Percentiles rank a stretch among this genome's conserved stretches.
Evolutionary conservation across 2,888 invertebrate genomes (phyloP).

Genomic region (Lasioglossum vierecki): DNA sequence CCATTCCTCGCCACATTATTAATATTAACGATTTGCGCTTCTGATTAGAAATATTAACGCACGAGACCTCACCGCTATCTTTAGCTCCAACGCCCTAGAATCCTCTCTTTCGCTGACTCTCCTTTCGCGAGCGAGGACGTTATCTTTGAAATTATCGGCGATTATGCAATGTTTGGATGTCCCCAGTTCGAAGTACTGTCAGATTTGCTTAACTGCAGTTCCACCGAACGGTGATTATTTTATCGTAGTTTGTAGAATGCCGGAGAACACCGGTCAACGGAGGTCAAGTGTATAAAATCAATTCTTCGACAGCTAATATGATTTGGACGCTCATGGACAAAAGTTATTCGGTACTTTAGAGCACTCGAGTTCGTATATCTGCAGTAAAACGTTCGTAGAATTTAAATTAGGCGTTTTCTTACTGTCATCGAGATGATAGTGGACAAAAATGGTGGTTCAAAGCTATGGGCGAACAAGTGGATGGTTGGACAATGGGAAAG

Average conservation of each 20-base stretch:
- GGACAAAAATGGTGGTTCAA: not conserved
- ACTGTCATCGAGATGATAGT: not conserved
- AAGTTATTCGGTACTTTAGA: not conserved
- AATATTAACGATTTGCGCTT: not conserved
- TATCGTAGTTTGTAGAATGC: not conserved
- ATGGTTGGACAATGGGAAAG: not conserved
- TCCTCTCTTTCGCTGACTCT: not conserved
- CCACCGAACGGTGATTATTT: not conserved
- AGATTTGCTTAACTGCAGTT: not conserved
- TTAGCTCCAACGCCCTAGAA: slow-evolving; percentile 12
- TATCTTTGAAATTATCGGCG: slow-evolving; percentile 9
- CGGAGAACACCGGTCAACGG: not conserved
- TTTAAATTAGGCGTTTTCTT: not conserved
- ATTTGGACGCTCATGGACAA: not conserved
- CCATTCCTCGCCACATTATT: not conserved
- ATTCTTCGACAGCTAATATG: not conserved
- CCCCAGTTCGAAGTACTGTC: not conserved
- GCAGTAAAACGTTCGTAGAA: not conserved
- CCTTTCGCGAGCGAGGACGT: not conserved
- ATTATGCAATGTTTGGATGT: not conserved
- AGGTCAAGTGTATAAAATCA: not conserved
- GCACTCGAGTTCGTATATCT: not conserved
- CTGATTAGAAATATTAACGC: slow-evolving; percentile 4
- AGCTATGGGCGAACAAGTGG: not conserved
- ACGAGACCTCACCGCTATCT: not conserved